Conservation (phyloP, 2,888 invertebrate species). For the Acleris holmiana region DNA sequence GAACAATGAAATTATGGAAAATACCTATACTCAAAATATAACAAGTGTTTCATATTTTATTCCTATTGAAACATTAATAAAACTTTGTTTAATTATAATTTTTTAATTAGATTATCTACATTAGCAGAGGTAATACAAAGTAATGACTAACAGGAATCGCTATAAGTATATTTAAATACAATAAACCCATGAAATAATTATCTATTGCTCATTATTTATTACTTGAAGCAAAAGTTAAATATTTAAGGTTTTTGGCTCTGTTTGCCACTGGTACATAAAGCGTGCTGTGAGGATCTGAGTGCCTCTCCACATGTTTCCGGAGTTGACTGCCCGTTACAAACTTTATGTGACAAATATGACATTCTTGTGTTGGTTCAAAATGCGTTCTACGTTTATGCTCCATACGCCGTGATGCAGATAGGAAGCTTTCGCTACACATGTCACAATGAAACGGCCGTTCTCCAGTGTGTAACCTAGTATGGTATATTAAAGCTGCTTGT, state of each 20-base stretch:
- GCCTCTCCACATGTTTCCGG: slow-evolving; percentile 62
- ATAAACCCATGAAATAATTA: too few species aligned
- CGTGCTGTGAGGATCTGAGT: slow-evolving; percentile 70
- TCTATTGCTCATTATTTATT: too few species aligned
- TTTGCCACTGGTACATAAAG: slow-evolving; percentile 51
- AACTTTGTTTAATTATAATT: too few species aligned
- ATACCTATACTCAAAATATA: too few species aligned
- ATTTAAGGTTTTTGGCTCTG: background rate
- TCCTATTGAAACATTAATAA: too few species aligned
- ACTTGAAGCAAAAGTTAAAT: too few species aligned
- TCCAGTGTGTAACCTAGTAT: slow-evolving; percentile 71
- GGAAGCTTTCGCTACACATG: slow-evolving; percentile 66
- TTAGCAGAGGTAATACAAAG: too few species aligned
- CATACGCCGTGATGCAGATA: slow-evolving; percentile 39
- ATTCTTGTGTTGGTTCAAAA: slow-evolving; percentile 50
- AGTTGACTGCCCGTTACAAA: slow-evolving; percentile 60
- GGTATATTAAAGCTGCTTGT: slow-evolving; percentile 64
- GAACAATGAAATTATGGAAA: too few species aligned
- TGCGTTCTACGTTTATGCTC: slow-evolving; percentile 41
- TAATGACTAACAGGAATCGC: background rate
- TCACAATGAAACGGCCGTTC: slow-evolving; percentile 72
- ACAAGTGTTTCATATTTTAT: too few species aligned
- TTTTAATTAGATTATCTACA: too few species aligned
- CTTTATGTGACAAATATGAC: slow-evolving; percentile 63
- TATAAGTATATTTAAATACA: background rate